Base-by-base conservation (phyloP, 1,140 invertebrate species). In the Dendrolimus kikuchii region DNA sequence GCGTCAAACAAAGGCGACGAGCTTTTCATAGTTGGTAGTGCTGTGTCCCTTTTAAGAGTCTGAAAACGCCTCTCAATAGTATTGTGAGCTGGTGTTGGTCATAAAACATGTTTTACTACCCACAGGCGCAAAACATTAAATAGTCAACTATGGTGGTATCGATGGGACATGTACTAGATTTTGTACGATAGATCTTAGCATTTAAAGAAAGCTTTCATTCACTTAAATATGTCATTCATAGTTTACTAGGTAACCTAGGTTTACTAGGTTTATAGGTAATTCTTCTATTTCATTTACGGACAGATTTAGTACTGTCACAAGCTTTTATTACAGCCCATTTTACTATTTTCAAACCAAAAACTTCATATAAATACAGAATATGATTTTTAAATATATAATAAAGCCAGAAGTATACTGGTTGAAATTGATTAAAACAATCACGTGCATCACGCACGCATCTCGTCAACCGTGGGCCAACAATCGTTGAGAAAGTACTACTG, bases 101-200 rank as follows among this genome's bases (percentile, higher is more conserved):
- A 78, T 86, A 86, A 86, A 86, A 83, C 77, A 77, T 77, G 62
- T 80, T 86, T 86, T 83, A 85, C 72, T 71, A 57, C 72, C 23
- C 23, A 46, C 59, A 64, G 71, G 59, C 67, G 68, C 73, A 71
- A 66, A 72, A 65, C 67, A 74, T 65, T 75, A 68, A 76, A 79
- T 79, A 79, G 71, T 69, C 64, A 64, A 66, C 70, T 68, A 73
- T 71, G 68, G 59, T 71, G 73, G 70, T 72, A 79, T 83, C 70
- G 60, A 57, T 45, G 51, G 49, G 47, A 64, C 61, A 57, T 55
- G 50, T 49, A 55, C 71, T 66, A 52, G 47, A 38, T 45, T 57
- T 65, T 64, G 61, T 64, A 52, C 57, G 48, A 67, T 59, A 47
- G 44, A 51, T 55, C 47, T 47, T 56, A 49, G 44, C 46, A 54